These are phyloP conservation scores for Pollimyrus isidori DNA, from an alignment of 2,113 vertebrate genomes.

Conservation along the genomic window DNA sequence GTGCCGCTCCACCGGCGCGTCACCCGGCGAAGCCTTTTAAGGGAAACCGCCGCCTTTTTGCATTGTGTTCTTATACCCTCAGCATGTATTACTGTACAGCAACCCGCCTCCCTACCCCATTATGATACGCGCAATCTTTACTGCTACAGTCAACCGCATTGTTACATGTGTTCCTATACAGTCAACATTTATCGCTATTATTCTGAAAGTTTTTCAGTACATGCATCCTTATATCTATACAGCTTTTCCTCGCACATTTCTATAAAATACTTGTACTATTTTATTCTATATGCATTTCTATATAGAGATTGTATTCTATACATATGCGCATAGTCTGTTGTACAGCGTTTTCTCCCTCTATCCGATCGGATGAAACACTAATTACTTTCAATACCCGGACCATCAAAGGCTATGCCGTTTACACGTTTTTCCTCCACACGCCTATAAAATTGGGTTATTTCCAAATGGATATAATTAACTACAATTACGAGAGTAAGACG, in stretches of 20 bases:
- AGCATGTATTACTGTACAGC: neutral
- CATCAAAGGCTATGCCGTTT: neutral
- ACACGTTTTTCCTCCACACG: neutral
- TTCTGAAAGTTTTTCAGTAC: neutral
- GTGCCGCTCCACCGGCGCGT: constrained; percentile 49
- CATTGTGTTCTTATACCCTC: neutral
- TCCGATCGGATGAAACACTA: neutral
- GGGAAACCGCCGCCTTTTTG: constrained; percentile 25
- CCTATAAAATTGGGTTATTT: constrained; percentile 1
- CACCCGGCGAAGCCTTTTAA: constrained; percentile 48
- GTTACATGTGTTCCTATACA: neutral
- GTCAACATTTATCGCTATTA: neutral
- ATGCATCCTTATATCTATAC: neutral
- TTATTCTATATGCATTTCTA: neutral
- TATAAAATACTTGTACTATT: neutral
- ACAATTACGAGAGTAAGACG: constrained; percentile 24
- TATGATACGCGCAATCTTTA: neutral
- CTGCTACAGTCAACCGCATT: neutral
- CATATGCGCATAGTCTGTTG: neutral
- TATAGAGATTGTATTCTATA: neutral
- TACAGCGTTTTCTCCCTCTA: neutral
- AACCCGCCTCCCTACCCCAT: neutral
- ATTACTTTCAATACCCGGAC: neutral
- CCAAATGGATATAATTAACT: constrained; percentile 31
- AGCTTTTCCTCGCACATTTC: neutral